Evolutionary conservation across 2,113 vertebrate genomes (phyloP).

Genomic region (Gallinago undulata): DNA sequence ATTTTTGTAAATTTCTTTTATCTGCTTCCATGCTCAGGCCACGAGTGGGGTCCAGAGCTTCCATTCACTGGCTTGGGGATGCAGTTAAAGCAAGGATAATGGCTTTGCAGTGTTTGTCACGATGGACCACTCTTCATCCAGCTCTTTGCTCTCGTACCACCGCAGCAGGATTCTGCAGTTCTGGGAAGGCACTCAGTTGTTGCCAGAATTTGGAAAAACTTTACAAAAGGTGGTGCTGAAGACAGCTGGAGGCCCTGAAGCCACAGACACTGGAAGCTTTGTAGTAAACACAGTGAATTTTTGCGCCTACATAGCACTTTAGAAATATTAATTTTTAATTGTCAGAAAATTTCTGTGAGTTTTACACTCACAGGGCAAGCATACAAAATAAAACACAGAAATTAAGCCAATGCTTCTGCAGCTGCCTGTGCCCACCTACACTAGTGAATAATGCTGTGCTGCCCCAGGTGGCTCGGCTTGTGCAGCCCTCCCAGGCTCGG

Average conservation of each 20-base stretch:
- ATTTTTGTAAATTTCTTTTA: not conserved
- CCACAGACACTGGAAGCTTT: not conserved
- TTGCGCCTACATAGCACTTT: not conserved
- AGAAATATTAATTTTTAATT: not conserved
- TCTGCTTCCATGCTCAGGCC: not conserved
- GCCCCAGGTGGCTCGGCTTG: fast-evolving
- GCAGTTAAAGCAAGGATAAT: not conserved
- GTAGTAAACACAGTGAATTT: not conserved
- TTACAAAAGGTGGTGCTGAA: not conserved
- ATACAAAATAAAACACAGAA: not conserved
- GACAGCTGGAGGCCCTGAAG: not conserved
- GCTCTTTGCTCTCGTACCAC: fast-evolving
- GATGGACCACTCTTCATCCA: fast-evolving
- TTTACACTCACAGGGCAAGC: not conserved
- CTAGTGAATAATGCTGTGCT: not conserved
- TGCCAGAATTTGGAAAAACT: not conserved
- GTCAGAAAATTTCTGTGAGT: not conserved
- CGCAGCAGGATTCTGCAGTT: not conserved
- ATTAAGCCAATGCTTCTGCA: not conserved
- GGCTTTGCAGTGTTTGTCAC: not conserved
- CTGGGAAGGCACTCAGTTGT: not conserved
- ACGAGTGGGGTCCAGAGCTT: not conserved
- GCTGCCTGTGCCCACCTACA: not conserved
- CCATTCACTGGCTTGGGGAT: not conserved
- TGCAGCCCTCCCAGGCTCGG: not conserved